Conservation (phyloP, 2,888 invertebrate genomes). For the Cosmia trapezina region DNA sequence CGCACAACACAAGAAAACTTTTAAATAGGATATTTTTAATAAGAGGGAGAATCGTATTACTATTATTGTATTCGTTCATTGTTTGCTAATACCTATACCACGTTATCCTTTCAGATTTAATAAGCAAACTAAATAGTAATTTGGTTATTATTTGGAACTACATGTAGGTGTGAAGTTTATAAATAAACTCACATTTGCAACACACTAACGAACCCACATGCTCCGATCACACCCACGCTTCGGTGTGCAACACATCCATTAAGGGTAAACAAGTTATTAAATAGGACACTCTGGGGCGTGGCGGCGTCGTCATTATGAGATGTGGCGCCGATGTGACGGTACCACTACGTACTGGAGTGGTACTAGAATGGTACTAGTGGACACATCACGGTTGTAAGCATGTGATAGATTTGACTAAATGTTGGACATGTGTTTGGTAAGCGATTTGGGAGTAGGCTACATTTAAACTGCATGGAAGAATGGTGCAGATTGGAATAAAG, state of each 20-base stretch:
- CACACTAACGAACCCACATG: neutral
- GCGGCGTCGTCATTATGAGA: slow-evolving; percentile 73
- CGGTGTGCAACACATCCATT: slow-evolving; percentile 67
- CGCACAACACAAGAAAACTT: neutral
- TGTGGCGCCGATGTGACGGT: slow-evolving; percentile 72
- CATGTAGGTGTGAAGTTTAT: neutral
- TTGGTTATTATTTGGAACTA: too few relatives aligned
- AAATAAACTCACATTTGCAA: neutral
- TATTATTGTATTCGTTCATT: neutral
- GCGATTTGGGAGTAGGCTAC: neutral
- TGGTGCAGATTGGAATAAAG: too few relatives aligned
- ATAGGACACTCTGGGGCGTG: slow-evolving; percentile 79
- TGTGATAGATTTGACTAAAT: slow-evolving; percentile 10
- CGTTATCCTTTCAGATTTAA: neutral
- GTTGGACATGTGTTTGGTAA: neutral
- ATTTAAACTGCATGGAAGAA: too few relatives aligned
- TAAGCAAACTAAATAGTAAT: neutral
- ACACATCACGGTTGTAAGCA: slow-evolving; percentile 10
- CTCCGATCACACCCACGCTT: slow-evolving; percentile 17
- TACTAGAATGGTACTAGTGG: slow-evolving; percentile 23
- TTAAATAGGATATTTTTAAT: neutral
- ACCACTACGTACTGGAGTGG: slow-evolving; percentile 12
- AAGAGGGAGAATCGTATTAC: neutral
- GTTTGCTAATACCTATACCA: too few relatives aligned
- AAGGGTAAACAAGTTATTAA: slow-evolving; percentile 83